phyloP scores from a whole-genome alignment of 2,113 vertebrate genomes.

The Dipodomys ordii region DNA sequence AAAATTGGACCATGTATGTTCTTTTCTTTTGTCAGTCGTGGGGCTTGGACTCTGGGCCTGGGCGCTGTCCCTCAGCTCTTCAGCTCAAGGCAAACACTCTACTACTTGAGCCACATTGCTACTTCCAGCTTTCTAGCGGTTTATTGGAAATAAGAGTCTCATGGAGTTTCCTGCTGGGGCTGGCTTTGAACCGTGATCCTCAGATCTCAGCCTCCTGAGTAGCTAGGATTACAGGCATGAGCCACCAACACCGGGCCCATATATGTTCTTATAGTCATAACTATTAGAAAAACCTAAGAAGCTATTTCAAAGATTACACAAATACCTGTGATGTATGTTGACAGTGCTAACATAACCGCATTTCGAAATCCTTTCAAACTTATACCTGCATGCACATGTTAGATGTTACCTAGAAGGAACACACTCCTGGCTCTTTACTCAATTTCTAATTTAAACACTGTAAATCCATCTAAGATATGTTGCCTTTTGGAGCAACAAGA shows the following conservation, averaged over 20 bases:
- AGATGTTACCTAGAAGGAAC: neutral
- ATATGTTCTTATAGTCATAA: neutral
- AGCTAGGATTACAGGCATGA: no score
- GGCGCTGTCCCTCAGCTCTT: no score
- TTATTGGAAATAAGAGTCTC: no score
- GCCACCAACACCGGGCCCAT: neutral
- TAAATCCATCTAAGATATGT: neutral
- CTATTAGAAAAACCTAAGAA: neutral
- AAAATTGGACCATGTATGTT: neutral
- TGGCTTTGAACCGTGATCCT: no score
- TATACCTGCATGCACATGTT: neutral
- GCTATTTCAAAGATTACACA: neutral
- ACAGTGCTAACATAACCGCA: neutral
- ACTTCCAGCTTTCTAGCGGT: no score
- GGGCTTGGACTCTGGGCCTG: no score
- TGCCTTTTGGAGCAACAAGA: neutral
- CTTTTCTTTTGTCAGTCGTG: no score
- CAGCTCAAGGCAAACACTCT: no score
- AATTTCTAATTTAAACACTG: neutral
- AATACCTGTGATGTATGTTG: neutral
- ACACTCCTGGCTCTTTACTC: neutral
- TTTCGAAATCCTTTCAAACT: neutral
- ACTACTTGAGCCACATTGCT: no score
- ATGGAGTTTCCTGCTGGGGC: no score
- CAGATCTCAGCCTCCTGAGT: no score